phyloP scores from a whole-genome alignment of 1,140 invertebrate genomes.

The Leptinotarsa undecemlineata region DNA sequence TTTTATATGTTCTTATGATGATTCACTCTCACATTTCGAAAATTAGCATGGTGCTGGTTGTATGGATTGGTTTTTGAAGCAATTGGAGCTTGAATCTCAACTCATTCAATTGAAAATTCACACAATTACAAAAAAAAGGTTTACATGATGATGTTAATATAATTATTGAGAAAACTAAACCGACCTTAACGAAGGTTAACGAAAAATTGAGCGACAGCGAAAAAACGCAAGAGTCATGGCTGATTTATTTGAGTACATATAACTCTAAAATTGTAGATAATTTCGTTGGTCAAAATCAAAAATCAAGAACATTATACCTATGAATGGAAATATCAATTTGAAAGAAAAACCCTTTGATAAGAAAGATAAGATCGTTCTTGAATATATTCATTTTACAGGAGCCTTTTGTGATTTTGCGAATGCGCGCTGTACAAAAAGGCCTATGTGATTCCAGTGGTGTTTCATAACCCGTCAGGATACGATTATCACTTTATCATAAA shows the following conservation, averaged over 20 bases:
- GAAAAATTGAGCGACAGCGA: too few species aligned
- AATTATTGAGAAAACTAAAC: too few species aligned
- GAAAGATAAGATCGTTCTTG: background rate
- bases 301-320: background rate
- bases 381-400: background rate
- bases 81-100: background rate
- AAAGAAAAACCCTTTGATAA: background rate
- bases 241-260: too few species aligned
- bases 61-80: conserved; percentile 8
- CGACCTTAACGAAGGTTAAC: too few species aligned
- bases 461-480: conserved; percentile 4
- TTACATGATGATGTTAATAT: too few species aligned
- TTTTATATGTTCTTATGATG: conserved; percentile 23
- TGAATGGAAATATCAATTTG: background rate
- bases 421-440: background rate
- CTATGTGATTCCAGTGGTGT: background rate
- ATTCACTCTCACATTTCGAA: conserved; percentile 18
- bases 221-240: too few species aligned
- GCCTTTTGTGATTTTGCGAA: background rate
- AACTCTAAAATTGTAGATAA: too few species aligned
- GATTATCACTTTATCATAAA: background rate
- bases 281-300: too few species aligned
- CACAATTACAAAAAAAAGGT: too few species aligned
- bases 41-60: conserved; percentile 12
- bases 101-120: too few species aligned